phyloP scores from a whole-genome alignment of 2,888 invertebrate genomes.

The Romanomermis culicivorax region DNA sequence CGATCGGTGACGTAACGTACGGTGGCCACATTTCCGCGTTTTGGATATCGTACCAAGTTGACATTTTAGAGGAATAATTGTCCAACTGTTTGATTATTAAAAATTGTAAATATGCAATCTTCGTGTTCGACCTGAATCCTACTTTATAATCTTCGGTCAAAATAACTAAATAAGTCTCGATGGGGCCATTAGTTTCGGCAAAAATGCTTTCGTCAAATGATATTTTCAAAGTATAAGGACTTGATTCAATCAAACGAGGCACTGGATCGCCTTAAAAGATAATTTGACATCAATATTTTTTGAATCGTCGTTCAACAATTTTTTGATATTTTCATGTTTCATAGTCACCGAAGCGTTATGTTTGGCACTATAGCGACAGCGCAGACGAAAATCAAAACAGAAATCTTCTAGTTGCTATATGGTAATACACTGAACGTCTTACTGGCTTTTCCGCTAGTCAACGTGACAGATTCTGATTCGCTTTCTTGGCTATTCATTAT shows the following conservation, averaged over 20 bases:
- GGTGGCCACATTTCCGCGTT: conserved; percentile 9
- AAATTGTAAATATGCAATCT: no score
- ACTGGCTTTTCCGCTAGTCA: conserved; percentile 3
- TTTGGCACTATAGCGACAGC: no score
- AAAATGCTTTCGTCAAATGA: conserved; percentile 3
- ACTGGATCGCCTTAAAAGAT: not conserved
- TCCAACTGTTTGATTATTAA: not conserved
- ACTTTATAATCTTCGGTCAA: conserved; percentile 6
- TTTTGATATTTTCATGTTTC: no score
- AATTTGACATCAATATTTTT: no score
- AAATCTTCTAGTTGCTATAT: no score
- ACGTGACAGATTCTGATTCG: conserved; percentile 3
- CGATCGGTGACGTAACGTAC: not conserved
- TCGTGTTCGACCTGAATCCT: no score
- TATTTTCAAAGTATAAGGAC: conserved; percentile 5
- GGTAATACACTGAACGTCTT: no score
- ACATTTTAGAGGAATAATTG: not conserved
- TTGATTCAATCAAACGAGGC: not conserved
- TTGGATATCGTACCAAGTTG: conserved; percentile 8
- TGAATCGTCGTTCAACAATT: no score
- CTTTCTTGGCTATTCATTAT: conserved; percentile 1
- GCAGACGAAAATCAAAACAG: no score
- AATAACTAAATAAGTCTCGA: conserved; percentile 4
- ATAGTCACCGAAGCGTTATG: no score
- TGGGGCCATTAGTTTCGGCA: conserved; percentile 5